These are phyloP conservation scores for Sardina pilchardus DNA, from an alignment of 2,113 vertebrate species.

Conservation along the genomic window DNA sequence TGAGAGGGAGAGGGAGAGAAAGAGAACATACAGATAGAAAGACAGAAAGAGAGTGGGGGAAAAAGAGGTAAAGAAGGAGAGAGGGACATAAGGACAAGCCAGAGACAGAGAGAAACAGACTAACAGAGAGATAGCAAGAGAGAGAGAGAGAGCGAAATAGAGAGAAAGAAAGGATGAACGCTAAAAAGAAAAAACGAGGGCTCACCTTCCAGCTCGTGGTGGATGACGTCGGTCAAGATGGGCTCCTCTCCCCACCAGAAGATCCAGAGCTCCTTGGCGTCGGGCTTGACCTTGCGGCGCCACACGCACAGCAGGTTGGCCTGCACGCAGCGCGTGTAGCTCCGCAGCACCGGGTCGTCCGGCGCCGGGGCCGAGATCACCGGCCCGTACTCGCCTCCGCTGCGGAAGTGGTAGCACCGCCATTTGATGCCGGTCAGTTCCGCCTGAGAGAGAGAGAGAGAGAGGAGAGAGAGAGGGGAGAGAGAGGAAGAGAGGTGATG, in stretches of 20 bases:
- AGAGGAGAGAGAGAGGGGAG: conserved; percentile 16
- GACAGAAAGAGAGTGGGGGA: not conserved
- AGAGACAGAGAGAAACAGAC: not conserved
- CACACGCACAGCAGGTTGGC: conserved; percentile 97
- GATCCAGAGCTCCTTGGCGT: conserved; percentile 94
- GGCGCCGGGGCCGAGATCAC: conserved; percentile 96
- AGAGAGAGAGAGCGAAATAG: not conserved
- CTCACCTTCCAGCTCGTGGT: conserved; percentile 95
- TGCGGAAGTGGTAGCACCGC: conserved; percentile 95
- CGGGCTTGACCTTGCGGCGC: conserved; percentile 91
- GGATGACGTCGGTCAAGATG: conserved; percentile 90
- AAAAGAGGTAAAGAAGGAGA: not conserved
- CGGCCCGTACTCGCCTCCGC: conserved; percentile 91
- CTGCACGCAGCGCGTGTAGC: conserved; percentile 95
- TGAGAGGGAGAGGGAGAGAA: not conserved
- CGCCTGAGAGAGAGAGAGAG: conserved; percentile 68
- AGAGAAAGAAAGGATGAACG: not conserved
- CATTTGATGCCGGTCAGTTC: conserved; percentile 99
- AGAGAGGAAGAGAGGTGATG: not conserved
- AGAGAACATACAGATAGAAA: not conserved
- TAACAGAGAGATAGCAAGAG: not conserved
- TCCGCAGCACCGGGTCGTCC: conserved; percentile 95
- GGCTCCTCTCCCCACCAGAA: conserved; percentile 99
- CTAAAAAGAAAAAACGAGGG: not conserved
- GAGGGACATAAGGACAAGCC: not conserved